These are phyloP conservation scores for Colletes collaris DNA, from an alignment of 2,888 invertebrate genomes.

Conservation along the genomic window DNA sequence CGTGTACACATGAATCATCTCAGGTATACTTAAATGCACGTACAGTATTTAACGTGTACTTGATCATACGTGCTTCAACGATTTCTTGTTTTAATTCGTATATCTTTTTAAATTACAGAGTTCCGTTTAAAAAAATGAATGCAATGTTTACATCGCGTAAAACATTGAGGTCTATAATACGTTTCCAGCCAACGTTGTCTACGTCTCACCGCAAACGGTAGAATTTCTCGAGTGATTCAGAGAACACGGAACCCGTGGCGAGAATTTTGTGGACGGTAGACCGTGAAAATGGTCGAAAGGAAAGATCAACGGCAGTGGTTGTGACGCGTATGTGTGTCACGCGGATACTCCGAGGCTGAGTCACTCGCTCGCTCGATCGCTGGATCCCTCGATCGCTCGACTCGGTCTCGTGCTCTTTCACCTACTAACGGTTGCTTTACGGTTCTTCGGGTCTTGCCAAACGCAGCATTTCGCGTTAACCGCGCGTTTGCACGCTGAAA, in stretches of 20 bases:
- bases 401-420: conserved; percentile 68
- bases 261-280: neutral
- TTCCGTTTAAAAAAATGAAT: too few species aligned
- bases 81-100: too few species aligned
- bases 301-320: conserved; percentile 43
- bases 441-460: conserved; percentile 49
- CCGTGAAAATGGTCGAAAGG: conserved; percentile 24
- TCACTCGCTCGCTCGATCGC: conserved; percentile 51
- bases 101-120: too few species aligned
- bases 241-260: neutral
- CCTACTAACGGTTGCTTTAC: conserved; percentile 67
- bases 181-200: too few species aligned
- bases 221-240: too few species aligned
- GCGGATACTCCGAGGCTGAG: conserved; percentile 66
- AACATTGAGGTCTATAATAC: too few species aligned
- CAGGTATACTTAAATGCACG: too few species aligned
- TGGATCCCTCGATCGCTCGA: conserved; percentile 37
- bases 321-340: conserved; percentile 63
- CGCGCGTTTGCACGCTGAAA: conserved; percentile 5
- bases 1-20: too few species aligned
- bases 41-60: too few species aligned
- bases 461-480: conserved; percentile 23
- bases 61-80: too few species aligned
- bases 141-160: too few species aligned
- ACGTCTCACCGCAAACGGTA: too few species aligned